Conservation (phyloP, 2,888 invertebrate species). For the Leptopilina syphax region DNA sequence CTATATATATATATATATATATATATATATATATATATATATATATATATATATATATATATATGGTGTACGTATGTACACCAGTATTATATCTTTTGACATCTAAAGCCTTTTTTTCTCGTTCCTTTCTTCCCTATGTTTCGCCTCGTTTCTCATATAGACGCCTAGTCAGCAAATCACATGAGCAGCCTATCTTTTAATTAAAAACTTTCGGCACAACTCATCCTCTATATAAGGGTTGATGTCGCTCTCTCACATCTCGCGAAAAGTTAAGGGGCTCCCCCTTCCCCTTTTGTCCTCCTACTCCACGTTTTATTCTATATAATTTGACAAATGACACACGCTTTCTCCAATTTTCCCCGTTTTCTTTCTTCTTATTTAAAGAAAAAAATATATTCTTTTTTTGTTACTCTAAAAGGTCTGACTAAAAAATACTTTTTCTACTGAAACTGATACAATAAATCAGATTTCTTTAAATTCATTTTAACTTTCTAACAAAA, state of each 20-base stretch:
- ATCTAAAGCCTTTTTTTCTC: slow-evolving; percentile 35
- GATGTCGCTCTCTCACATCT: background rate
- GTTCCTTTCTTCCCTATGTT: background rate
- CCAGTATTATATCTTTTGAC: slow-evolving; percentile 1
- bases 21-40: slow-evolving; percentile 1
- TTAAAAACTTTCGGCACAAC: slow-evolving; percentile 59
- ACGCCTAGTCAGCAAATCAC: slow-evolving; percentile 32
- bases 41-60: slow-evolving; percentile 10
- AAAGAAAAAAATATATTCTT: too few relatives aligned
- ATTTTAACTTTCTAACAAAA: too few relatives aligned
- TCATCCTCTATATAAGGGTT: background rate
- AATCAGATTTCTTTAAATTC: too few relatives aligned
- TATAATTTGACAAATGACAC: background rate
- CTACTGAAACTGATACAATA: too few relatives aligned
- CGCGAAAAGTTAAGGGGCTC: background rate
- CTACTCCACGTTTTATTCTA: background rate
- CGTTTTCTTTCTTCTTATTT: too few relatives aligned
- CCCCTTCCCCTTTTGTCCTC: background rate
- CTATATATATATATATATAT: background rate
- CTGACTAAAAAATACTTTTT: too few relatives aligned
- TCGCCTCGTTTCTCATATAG: slow-evolving; percentile 33
- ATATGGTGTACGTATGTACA: slow-evolving; percentile 12
- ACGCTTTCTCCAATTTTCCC: too few relatives aligned
- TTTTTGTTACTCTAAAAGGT: too few relatives aligned
- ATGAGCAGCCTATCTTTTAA: slow-evolving; percentile 62